Evolutionary conservation across 2,888 invertebrate species (phyloP), one percentile per base, ranked within the genome.

Genomic region (Lymantria monacha): DNA sequence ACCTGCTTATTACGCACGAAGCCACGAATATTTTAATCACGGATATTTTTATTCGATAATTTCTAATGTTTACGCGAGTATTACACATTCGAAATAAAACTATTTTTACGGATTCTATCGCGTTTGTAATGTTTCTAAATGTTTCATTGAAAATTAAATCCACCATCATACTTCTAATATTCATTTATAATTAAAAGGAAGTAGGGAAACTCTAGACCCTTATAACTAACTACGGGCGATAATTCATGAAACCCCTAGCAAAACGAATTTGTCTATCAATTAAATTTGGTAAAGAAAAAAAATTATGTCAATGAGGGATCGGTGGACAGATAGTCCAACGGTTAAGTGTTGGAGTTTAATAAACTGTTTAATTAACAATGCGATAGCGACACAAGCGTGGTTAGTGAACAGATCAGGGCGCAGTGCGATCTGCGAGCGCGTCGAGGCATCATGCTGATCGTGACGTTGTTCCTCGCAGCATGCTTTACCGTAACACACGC

Each of bases 341-440:
- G 82, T 85, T 85, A 83, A 90, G 88, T 89, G 88, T 87, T 76
- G 76, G 82, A 82, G 89, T 81, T 89, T 89, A 91, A 84, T 88
- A 86, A 89, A 88, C 88, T 82, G 86, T 79, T 84, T 89, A 90
- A 91, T 91, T 90, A 87, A 88, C 85, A 79, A 69, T 72, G 80
- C 73, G 83, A 76, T 77, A 76, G 75, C 73, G 74, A 75, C 69
- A 72, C 69, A 77, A 69, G 71, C 63, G 57, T 66, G 53, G 63
- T 59, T 70, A 69, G 77, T 59, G 55, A 49, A 43, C 9, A 40
- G 52, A 41, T 5, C 51, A 38, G 30, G 74, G 74, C 76, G 72
- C 87, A 88, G 88, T 87, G 76, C 70, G 74, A 76, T 72, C 74
- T 74, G 79, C 72, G 85, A 81, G 74, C 76, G 80, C 81, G 76